Base-by-base conservation (phyloP, 2,797 vertebrate species). In the Sebastes diploproa region DNA sequence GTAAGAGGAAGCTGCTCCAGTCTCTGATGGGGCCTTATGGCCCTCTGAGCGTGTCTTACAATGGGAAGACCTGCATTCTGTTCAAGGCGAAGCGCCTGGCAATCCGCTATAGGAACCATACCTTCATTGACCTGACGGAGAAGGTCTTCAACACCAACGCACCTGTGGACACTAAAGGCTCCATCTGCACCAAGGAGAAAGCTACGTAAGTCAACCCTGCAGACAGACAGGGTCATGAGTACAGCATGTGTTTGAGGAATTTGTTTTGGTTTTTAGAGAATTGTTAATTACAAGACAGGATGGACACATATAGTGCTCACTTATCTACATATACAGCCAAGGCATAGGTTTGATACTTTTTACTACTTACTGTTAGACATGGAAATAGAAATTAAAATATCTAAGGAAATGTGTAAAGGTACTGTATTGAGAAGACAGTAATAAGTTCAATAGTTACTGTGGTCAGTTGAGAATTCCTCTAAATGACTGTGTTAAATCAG, bases 61-160 rank as follows among this genome's bases (percentile, higher is more conserved):
- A 97, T 16, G 97, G 97, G 81, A 96, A 95, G 75, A 96, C 96
- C 72, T 99, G 98, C 91, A 97, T 99, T 95, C 96, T 99, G 20
- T 99, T 99, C 91, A 97, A 97, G 95, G 96, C 97, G 73, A 98
- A 97, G 91, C 97, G 96, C 80, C 94, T 99, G 90, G 94, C 95
- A 70, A 96, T 99, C 88, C 96, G 96, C 78, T 96, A 97, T 85
- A 96, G 96, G 88, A 98, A 99, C 91, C 97, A 98, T 86, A 97
- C 96, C 0, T 96, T 97, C 78, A 95, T 98, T 81, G 98, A 99
- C 86, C 88, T 99, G 89, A 97, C 97, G 0, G 97, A 98, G 83
- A 96, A 91, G 89, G 92, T 96, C 1, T 97, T 98, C 69, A 96
- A 96, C 80, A 89, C 95, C 77, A 95, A 88, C 27, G 94, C 95